A percentile compares a stretch with the other conserved stretches of the same genome.
Evolutionary conservation across 2,888 invertebrate species (phyloP).

Genomic region (Cerastoderma edule): DNA sequence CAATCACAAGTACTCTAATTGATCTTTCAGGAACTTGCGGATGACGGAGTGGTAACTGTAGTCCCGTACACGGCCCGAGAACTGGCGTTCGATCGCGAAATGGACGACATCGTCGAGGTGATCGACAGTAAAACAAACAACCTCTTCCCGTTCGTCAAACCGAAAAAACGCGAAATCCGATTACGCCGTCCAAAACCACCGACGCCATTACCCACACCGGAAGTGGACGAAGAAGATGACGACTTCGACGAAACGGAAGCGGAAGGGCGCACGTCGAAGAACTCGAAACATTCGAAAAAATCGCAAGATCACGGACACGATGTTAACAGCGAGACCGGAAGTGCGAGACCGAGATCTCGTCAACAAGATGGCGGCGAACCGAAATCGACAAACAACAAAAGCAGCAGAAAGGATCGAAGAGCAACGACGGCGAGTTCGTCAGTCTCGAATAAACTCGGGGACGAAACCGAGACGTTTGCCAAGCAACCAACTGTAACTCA

Average conservation of each 20-base stretch:
- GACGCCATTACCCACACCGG: conserved; percentile 52
- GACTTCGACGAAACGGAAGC: conserved; percentile 28
- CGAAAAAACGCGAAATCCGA: conserved; percentile 65
- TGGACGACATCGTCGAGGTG: conserved; percentile 77
- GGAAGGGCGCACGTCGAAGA: conserved; percentile 16
- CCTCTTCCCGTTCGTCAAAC: conserved; percentile 70
- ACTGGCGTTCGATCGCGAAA: conserved; percentile 79
- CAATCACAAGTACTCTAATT: too few relatives aligned
- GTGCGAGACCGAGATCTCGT: too few relatives aligned
- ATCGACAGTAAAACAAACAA: conserved; percentile 79
- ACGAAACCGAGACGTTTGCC: conserved; percentile 27
- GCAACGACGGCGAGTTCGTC: conserved; percentile 49
- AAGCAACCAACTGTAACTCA: conserved; percentile 4
- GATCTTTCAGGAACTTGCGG: conserved; percentile 45
- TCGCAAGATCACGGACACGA: conserved; percentile 24
- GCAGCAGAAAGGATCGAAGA: too few relatives aligned
- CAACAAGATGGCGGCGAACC: too few relatives aligned
- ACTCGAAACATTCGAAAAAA: conserved; percentile 20
- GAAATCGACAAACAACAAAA: too few relatives aligned
- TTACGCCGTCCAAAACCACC: conserved; percentile 64
- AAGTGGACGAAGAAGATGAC: conserved; percentile 43
- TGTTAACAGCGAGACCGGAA: conserved; percentile 22
- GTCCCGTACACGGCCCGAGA: conserved; percentile 77
- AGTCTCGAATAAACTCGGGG: conserved; percentile 34
- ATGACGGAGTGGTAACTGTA: conserved; percentile 55